Evolutionary conservation across 2,797 vertebrate genomes (phyloP), one percentile per base, ranked within the genome.

Genomic region (Borostomias antarcticus): DNA sequence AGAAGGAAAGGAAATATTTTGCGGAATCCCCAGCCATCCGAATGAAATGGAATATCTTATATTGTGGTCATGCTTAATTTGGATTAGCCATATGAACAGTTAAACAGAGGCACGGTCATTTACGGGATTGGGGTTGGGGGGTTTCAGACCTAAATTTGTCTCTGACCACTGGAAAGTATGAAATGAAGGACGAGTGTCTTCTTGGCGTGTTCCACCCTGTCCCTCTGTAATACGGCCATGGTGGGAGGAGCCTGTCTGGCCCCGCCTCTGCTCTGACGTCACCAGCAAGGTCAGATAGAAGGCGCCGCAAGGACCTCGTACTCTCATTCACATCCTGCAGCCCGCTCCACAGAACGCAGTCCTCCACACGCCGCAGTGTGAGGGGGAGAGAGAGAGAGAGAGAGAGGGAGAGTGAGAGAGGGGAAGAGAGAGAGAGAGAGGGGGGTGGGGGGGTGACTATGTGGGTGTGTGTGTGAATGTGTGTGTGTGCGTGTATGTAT

Each of bases 1-100:
- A 79, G 64, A 68, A 76, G 77, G 76, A 76, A 80, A 72, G 80
- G 80, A 78, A 74, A 83, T 83, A 86, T 87, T 87, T 85, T 79
- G 68, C 81, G 66, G 72, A 89, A 80, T 89, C 85, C 75, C 84
- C 76, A 79, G 85, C 80, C 77, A 80, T 85, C 80, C 84, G 74
- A 88, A 84, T 86, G 78, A 90, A 89, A 90, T 82, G 78, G 79
- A 87, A 88, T 85, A 88, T 88, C 75, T 80, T 85, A 81, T 87
- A 88, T 89, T 86, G 83, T 81, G 79, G 80, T 65, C 79, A 83
- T 80, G 78, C 81, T 89, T 91, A 88, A 91, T 91, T 90, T 88
- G 86, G 86, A 90, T 90, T 91, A 89, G 86, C 81, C 84, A 85
- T 88, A 78, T 88, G 87, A 86, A 90, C 82, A 89, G 89, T 90